These are phyloP conservation scores for Romanomermis culicivorax DNA, from an alignment of 2,888 invertebrate genomes.

Conservation along the genomic window DNA sequence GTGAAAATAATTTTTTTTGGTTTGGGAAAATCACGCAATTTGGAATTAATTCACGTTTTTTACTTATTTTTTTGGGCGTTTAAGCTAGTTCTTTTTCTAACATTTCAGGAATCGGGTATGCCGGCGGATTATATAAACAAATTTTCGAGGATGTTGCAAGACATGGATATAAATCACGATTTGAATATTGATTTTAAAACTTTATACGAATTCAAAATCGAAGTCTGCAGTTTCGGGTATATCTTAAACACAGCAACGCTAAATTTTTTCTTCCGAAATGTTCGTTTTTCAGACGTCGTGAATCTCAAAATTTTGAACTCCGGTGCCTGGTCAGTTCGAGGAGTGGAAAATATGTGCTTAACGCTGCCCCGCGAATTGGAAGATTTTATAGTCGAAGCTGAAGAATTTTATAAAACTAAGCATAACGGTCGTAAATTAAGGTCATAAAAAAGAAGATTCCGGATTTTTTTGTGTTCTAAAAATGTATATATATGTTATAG, in stretches of 20 bases:
- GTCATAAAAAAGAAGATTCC: slow-evolving; percentile 86
- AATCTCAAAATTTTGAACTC: slow-evolving; percentile 96
- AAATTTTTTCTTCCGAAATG: background rate
- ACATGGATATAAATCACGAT: slow-evolving; percentile 92
- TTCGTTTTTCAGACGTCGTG: slow-evolving; percentile 39
- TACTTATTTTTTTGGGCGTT: slow-evolving; percentile 8
- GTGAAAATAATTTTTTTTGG: too few relatives aligned
- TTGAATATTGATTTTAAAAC: slow-evolving; percentile 67
- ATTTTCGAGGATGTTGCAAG: slow-evolving; percentile 72
- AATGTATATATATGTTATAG: slow-evolving; percentile 33
- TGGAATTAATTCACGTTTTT: background rate
- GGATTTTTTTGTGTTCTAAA: background rate
- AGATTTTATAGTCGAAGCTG: slow-evolving; percentile 95
- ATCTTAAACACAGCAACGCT: too few relatives aligned
- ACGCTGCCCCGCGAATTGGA: slow-evolving; percentile 89
- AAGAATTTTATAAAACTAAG: slow-evolving; percentile 90
- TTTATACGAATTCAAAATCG: too few relatives aligned
- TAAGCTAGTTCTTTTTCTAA: too few relatives aligned
- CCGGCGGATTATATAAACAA: slow-evolving; percentile 98
- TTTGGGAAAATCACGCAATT: too few relatives aligned
- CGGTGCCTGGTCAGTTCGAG: slow-evolving; percentile 79
- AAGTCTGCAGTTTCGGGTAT: too few relatives aligned
- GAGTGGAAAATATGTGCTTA: slow-evolving; percentile 78
- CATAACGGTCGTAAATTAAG: slow-evolving; percentile 90
- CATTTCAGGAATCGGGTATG: slow-evolving; percentile 98